phyloP scores from a whole-genome alignment of 2,113 vertebrate genomes.

The Dasypus novemcinctus region DNA sequence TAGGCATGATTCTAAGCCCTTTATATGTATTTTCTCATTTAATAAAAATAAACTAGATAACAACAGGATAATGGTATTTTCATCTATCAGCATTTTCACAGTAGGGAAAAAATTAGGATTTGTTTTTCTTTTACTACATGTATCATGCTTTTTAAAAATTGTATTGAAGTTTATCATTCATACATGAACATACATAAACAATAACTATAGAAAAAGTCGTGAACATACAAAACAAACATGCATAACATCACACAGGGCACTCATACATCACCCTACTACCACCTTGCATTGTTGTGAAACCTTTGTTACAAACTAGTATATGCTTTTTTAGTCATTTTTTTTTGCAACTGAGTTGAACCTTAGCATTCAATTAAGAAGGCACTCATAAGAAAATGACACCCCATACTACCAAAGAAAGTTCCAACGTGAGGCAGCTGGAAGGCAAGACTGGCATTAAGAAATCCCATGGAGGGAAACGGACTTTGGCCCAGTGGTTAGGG shows the following conservation, averaged over 20 bases:
- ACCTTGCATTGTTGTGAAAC: no score
- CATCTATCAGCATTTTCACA: background rate
- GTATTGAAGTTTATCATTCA: no score
- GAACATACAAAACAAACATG: no score
- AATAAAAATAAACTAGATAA: background rate
- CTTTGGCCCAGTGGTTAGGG: no score
- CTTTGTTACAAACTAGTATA: background rate
- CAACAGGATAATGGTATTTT: background rate
- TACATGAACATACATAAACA: no score
- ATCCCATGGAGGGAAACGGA: no score
- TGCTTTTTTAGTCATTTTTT: background rate
- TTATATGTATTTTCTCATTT: background rate
- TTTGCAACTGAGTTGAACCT: slow-evolving; percentile 39
- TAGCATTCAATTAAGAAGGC: slow-evolving; percentile 58
- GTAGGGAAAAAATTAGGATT: background rate
- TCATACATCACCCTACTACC: no score
- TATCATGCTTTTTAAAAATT: background rate
- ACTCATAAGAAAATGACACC: background rate
- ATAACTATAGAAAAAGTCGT: no score
- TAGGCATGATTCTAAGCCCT: background rate
- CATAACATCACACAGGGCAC: no score
- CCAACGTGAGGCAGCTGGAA: slow-evolving; percentile 20
- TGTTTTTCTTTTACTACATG: background rate
- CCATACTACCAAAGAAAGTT: slow-evolving; percentile 26
- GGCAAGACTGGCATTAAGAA: background rate